Evolutionary conservation across 1,140 invertebrate species (phyloP).

Genomic region (Bombus ignitus): DNA sequence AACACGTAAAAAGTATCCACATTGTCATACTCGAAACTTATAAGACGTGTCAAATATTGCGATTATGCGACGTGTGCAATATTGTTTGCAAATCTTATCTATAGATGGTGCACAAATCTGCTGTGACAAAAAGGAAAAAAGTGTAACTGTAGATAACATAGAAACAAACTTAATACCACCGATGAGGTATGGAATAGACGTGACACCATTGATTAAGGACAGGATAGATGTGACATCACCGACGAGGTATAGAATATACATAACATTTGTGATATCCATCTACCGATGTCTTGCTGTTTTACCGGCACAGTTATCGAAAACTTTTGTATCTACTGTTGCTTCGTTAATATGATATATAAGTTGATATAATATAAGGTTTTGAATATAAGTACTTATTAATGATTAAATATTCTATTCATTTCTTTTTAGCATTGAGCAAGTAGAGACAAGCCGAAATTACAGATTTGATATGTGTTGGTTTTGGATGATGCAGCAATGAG

Average conservation of each 20-base stretch:
- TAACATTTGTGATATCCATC: background rate
- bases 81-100: background rate
- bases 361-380: no score
- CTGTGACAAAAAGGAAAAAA: background rate
- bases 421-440: no score
- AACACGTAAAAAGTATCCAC: background rate
- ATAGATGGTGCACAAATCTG: slow-evolving; percentile 5
- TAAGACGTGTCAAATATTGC: slow-evolving; percentile 43
- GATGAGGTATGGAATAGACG: background rate
- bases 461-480: no score
- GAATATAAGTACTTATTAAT: no score
- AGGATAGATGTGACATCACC: background rate
- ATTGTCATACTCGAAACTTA: background rate
- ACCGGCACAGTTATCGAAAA: no score
- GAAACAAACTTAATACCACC: background rate
- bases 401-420: no score
- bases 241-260: background rate
- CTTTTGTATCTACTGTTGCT: no score
- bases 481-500: no score
- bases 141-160: background rate
- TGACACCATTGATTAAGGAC: no score
- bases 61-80: background rate
- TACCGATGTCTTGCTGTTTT: no score
- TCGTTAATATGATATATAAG: no score
- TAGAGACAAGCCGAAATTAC: no score